Conservation (phyloP, 2,113 vertebrate genomes). For the Tragelaphus scriptus region DNA sequence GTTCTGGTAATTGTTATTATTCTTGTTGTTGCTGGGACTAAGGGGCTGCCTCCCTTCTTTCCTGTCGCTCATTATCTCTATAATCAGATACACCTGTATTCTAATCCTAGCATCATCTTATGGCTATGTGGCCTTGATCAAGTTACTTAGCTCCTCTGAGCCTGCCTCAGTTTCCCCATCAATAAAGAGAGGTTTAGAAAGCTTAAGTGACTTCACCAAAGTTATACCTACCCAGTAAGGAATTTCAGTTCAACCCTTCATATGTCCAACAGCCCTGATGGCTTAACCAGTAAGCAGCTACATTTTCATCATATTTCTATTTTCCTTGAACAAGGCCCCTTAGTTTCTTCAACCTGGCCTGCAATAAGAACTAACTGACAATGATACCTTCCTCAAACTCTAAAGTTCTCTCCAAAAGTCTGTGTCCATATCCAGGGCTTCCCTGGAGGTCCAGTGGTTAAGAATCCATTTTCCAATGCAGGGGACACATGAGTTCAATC, state of each 20-base stretch:
- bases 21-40: rapidly evolving
- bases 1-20: rapidly evolving
- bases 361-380: neutral
- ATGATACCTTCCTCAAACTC: neutral
- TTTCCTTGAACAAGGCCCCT: neutral
- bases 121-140: neutral
- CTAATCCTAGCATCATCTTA: no score
- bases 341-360: neutral
- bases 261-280: rapidly evolving
- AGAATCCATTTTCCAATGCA: neutral
- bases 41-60: neutral
- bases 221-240: neutral
- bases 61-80: neutral
- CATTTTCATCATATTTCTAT: rapidly evolving
- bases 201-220: neutral
- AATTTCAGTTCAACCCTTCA: rapidly evolving
- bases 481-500: neutral
- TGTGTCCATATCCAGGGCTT: no score
- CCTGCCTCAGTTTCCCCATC: neutral
- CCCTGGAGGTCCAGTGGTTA: neutral
- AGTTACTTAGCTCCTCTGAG: neutral
- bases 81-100: neutral
- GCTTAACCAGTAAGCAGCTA: rapidly evolving
- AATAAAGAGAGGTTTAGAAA: neutral
- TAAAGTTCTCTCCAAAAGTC: neutral